Evolutionary conservation across 2,797 vertebrate species (phyloP).

Genomic region (Leptodactylus fallax): DNA sequence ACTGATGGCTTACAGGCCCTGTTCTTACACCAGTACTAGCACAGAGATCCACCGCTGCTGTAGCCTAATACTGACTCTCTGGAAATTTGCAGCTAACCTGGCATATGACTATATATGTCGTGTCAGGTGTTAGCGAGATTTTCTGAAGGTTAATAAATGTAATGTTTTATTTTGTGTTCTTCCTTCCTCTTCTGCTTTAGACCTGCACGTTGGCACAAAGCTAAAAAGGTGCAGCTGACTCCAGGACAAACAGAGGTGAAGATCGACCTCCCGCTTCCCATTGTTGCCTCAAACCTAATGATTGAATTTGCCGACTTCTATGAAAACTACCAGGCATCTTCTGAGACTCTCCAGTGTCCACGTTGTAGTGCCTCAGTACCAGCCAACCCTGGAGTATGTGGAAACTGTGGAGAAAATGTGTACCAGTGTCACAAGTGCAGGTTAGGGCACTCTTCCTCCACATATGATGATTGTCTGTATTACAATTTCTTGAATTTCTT

Average conservation of each 20-base stretch:
- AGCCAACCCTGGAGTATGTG: constrained; percentile 96
- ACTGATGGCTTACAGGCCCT: too few species aligned
- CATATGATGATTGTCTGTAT: neutral
- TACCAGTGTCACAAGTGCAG: constrained; percentile 99
- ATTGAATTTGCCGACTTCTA: constrained; percentile 98
- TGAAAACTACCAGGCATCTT: constrained; percentile 98
- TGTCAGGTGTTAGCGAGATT: too few species aligned
- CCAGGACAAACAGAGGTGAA: constrained; percentile 98
- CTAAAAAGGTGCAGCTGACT: constrained; percentile 96
- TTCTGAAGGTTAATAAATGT: neutral
- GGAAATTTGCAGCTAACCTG: too few species aligned
- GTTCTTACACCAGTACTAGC: too few species aligned
- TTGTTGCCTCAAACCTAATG: constrained; percentile 98
- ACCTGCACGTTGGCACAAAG: constrained; percentile 98
- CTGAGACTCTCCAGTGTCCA: constrained; percentile 96
- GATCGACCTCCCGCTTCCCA: constrained; percentile 94
- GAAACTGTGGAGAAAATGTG: constrained; percentile 97
- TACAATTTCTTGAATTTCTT: neutral
- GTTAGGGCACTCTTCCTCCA: constrained; percentile 68
- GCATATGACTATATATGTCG: too few species aligned
- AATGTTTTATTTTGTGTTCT: neutral
- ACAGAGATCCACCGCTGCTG: too few species aligned
- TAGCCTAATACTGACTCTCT: too few species aligned
- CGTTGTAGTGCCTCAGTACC: constrained; percentile 97
- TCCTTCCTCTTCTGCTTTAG: constrained; percentile 69